A percentile compares a stretch with the other conserved stretches of the same genome.
Evolutionary conservation across 2,888 invertebrate genomes (phyloP).

Genomic region (Chaetogeoica ovagalla): DNA sequence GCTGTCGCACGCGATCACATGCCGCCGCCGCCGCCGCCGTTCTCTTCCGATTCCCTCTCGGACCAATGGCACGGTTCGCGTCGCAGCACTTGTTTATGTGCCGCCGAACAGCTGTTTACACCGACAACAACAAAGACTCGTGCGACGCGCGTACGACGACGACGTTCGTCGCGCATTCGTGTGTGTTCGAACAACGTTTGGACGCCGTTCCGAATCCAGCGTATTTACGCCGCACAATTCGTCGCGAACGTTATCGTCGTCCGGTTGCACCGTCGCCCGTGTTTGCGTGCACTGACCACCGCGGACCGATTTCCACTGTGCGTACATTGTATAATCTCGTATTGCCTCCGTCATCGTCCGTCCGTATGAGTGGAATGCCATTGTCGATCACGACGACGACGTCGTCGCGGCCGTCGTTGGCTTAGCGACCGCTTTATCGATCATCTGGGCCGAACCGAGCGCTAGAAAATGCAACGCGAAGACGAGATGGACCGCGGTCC

Average conservation of each 20-base stretch:
- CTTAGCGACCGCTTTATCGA: not conserved
- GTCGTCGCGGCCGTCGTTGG: not conserved
- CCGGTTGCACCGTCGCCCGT: not conserved
- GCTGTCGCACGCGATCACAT: too few species aligned
- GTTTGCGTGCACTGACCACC: too few species aligned
- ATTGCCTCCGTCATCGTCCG: not conserved
- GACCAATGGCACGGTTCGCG: not conserved
- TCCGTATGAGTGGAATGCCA: not conserved
- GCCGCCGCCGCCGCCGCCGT: not conserved
- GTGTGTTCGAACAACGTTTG: too few species aligned
- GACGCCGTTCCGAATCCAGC: not conserved
- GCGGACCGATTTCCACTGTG: too few species aligned
- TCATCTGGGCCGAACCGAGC: too few species aligned
- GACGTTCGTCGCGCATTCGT: not conserved
- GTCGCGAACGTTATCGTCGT: not conserved
- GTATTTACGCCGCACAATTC: not conserved
- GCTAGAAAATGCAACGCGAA: not conserved
- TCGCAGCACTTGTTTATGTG: slow-evolving; percentile 46
- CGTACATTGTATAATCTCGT: not conserved
- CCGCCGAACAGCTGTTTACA: slow-evolving; percentile 41
- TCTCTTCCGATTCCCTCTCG: not conserved
- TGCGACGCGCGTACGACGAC: slow-evolving; percentile 20
- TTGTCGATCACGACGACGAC: not conserved
- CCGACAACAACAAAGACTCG: slow-evolving; percentile 45
- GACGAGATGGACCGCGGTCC: slow-evolving; percentile 5